Conservation (phyloP, 2,797 vertebrate genomes). For the Sebastes glaucus region DNA sequence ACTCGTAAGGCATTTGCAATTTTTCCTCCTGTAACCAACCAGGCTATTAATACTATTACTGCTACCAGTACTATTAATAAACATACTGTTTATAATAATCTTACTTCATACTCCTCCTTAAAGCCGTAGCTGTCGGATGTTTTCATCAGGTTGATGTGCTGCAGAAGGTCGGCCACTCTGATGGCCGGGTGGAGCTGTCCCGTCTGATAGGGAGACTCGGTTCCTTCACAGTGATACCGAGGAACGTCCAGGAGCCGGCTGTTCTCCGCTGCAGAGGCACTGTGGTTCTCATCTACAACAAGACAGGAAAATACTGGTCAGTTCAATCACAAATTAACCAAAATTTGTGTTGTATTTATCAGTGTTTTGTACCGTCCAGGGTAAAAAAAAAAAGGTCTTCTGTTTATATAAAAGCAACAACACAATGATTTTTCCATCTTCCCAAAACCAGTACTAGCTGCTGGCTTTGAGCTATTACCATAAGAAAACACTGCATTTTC, state of each 20-base stretch:
- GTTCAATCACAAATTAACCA: background rate
- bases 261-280: conserved; percentile 90
- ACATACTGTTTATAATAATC: conserved; percentile 22
- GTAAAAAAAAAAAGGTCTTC: background rate
- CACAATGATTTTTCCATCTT: background rate
- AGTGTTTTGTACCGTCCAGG: background rate
- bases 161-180: conserved; percentile 95
- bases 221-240: conserved; percentile 96
- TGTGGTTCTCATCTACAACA: conserved; percentile 95
- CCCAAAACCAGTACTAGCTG: background rate
- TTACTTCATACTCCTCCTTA: conserved; percentile 99
- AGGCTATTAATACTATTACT: background rate
- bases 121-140: conserved; percentile 99
- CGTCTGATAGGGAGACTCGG: conserved; percentile 97
- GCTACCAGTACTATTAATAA: background rate
- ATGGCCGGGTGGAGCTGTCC: conserved; percentile 98
- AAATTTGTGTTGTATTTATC: background rate
- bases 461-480: background rate
- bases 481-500: background rate
- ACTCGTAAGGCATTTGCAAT: background rate
- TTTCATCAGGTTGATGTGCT: conserved; percentile 99
- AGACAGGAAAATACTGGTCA: background rate
- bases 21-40: background rate
- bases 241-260: conserved; percentile 95
- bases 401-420: background rate